Percentiles rank a stretch among this genome's conserved stretches.
Conservation (phyloP, 2,113 vertebrate species). For the Catharus fuscescens region DNA sequence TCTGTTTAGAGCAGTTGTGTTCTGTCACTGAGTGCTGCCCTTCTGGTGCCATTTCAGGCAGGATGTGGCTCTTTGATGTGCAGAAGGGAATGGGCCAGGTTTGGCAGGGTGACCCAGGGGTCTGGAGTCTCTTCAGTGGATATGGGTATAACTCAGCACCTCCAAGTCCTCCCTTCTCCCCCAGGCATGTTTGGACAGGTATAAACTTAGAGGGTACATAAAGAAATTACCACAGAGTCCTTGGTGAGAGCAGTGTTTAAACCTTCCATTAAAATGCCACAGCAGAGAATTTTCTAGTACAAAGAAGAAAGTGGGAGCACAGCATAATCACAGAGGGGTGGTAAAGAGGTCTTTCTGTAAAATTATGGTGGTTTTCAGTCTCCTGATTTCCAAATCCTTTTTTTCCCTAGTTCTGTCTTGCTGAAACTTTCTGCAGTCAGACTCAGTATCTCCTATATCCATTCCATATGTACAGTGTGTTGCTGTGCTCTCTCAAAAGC, state of each 20-base stretch:
- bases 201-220: background rate
- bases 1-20: background rate
- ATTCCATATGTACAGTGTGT: background rate
- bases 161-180: background rate
- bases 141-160: background rate
- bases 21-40: background rate
- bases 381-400: background rate
- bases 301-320: background rate
- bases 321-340: background rate
- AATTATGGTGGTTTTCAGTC: background rate
- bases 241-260: background rate
- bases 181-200: background rate
- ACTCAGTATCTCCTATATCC: background rate
- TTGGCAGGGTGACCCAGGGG: background rate
- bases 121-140: background rate
- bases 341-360: background rate
- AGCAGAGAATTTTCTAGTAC: background rate
- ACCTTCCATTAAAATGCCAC: background rate
- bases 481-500: background rate
- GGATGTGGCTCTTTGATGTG: background rate
- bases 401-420: background rate
- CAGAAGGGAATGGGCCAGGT: background rate
- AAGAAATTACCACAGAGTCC: background rate
- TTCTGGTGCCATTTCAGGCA: background rate
- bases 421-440: background rate